phyloP scores from a whole-genome alignment of 1,140 invertebrate genomes.

The Thaumatotibia leucotreta region DNA sequence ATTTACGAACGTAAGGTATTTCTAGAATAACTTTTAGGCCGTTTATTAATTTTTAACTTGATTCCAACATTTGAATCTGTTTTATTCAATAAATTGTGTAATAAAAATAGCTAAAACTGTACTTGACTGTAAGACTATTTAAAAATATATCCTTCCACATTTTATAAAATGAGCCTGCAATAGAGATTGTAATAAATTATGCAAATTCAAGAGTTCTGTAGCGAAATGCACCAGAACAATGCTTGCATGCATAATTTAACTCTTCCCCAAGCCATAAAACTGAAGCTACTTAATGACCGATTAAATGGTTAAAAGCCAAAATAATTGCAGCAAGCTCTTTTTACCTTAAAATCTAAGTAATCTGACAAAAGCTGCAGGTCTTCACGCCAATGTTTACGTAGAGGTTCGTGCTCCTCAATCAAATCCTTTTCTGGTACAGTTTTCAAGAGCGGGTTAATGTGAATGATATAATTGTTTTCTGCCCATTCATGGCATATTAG shows the following conservation, averaged over 20 bases:
- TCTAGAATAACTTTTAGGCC: no score
- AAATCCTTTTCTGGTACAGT: conserved; percentile 57
- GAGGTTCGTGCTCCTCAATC: conserved; percentile 56
- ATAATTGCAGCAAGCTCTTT: not conserved
- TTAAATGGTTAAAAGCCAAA: not conserved
- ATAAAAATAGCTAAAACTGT: no score
- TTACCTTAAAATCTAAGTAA: conserved; percentile 80
- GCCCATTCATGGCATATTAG: conserved; percentile 77
- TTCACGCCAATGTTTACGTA: conserved; percentile 71
- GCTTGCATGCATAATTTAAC: not conserved
- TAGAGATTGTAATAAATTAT: not conserved
- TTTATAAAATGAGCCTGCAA: not conserved
- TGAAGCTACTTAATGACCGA: not conserved
- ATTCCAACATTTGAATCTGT: no score
- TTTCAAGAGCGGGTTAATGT: conserved; percentile 73
- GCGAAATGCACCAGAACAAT: conserved; percentile 1
- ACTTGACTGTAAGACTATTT: no score
- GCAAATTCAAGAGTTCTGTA: not conserved
- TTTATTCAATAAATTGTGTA: no score
- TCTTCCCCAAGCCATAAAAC: not conserved
- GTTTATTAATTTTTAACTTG: no score
- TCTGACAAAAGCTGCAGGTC: conserved; percentile 78
- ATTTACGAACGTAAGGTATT: no score
- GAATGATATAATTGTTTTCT: conserved; percentile 72
- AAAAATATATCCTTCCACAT: not conserved